phyloP scores from a whole-genome alignment of 1,140 invertebrate species.

The Listronotus bonariensis region DNA sequence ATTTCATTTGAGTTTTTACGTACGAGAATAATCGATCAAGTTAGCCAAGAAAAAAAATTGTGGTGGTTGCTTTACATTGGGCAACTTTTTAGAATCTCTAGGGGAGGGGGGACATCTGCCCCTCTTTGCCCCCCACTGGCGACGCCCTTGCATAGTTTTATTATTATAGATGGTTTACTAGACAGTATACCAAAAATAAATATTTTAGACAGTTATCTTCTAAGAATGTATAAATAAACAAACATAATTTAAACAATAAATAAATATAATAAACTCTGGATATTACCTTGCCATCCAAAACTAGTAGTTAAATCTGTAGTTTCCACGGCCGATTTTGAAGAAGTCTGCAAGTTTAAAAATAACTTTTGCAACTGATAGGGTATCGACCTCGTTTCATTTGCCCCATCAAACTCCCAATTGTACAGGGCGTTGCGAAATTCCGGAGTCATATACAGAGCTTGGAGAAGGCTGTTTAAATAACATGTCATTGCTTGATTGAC shows the following conservation, averaged over 20 bases:
- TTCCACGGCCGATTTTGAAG: slow-evolving; percentile 74
- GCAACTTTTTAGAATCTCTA: too few species aligned
- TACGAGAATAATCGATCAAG: too few species aligned
- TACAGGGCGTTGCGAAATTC: slow-evolving; percentile 92
- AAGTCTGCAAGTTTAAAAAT: slow-evolving; percentile 87
- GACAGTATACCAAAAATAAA: too few species aligned
- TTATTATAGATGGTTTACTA: too few species aligned
- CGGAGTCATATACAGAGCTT: slow-evolving; percentile 93
- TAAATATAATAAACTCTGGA: neutral
- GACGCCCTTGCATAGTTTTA: too few species aligned
- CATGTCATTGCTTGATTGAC: slow-evolving; percentile 96
- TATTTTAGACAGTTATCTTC: too few species aligned
- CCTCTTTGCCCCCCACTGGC: too few species aligned
- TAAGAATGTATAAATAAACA: too few species aligned
- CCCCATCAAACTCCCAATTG: slow-evolving; percentile 81
- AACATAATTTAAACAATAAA: neutral
- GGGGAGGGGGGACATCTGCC: too few species aligned
- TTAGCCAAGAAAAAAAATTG: too few species aligned
- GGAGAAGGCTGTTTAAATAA: slow-evolving; percentile 88
- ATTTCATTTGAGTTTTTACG: too few species aligned
- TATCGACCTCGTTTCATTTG: slow-evolving; percentile 74
- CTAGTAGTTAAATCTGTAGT: slow-evolving; percentile 87
- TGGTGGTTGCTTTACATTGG: too few species aligned
- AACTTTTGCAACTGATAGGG: slow-evolving; percentile 88
- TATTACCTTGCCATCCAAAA: slow-evolving; percentile 83